phyloP scores from a whole-genome alignment of 2,888 invertebrate genomes.

The Ecliptopera silaceata region DNA sequence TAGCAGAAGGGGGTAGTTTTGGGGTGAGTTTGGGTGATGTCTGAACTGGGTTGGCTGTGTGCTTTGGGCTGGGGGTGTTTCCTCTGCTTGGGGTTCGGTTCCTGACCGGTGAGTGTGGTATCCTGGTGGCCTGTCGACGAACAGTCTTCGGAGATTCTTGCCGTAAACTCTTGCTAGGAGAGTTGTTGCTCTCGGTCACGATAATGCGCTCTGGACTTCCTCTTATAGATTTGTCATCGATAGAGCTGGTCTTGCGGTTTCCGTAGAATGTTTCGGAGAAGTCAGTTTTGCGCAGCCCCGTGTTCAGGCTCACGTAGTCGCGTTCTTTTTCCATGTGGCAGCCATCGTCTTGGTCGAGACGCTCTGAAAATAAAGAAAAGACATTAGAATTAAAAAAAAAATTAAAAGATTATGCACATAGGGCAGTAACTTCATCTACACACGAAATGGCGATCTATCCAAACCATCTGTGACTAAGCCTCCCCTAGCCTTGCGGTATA shows the following conservation, averaged over 20 bases:
- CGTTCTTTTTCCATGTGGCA: constrained; percentile 70
- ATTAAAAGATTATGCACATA: background rate
- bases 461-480: constrained; percentile 3
- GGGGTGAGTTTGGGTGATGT: constrained; percentile 73
- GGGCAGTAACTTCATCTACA: too few relatives aligned
- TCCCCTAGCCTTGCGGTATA: constrained; percentile 10
- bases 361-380: constrained; percentile 73
- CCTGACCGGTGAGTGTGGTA: constrained; percentile 75
- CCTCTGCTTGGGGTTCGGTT: constrained; percentile 62
- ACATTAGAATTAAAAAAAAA: background rate
- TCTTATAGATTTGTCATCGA: constrained; percentile 67
- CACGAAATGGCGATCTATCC: constrained; percentile 8
- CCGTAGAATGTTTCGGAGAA: constrained; percentile 85
- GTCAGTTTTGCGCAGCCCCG: constrained; percentile 88
- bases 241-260: constrained; percentile 72
- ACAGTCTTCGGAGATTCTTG: constrained; percentile 69
- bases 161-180: constrained; percentile 71
- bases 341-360: constrained; percentile 83
- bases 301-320: constrained; percentile 86
- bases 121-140: constrained; percentile 72
- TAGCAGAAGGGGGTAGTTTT: constrained; percentile 73
- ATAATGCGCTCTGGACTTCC: constrained; percentile 74
- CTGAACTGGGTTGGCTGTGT: constrained; percentile 58
- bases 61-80: constrained; percentile 76
- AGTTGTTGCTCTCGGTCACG: constrained; percentile 65